phyloP scores from a whole-genome alignment of 2,888 invertebrate genomes.

The Gymnoscelis rufifasciata region DNA sequence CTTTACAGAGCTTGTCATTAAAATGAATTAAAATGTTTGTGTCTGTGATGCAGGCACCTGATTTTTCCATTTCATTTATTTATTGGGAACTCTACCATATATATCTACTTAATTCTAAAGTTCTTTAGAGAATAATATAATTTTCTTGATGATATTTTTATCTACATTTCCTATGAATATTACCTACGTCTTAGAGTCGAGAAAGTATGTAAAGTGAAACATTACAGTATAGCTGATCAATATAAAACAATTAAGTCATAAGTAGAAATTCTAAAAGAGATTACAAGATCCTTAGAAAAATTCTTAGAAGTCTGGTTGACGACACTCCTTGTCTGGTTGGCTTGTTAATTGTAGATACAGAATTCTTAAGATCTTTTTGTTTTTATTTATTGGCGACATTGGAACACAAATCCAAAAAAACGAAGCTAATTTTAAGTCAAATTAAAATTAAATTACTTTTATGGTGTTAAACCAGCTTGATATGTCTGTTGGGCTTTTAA shows the following conservation, averaged over 20 bases:
- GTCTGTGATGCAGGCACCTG: no score
- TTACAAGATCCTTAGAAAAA: slow-evolving; percentile 29
- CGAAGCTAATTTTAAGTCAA: no score
- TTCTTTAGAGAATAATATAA: no score
- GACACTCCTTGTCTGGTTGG: background rate
- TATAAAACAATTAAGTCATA: slow-evolving; percentile 28
- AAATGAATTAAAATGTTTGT: no score
- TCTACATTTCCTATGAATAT: slow-evolving; percentile 11
- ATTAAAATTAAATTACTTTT: no score
- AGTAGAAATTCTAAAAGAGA: slow-evolving; percentile 35
- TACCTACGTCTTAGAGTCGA: slow-evolving; percentile 16
- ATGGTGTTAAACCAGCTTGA: no score
- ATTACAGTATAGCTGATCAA: slow-evolving; percentile 21
- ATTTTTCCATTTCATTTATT: no score
- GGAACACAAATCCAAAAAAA: no score
- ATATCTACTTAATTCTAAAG: no score
- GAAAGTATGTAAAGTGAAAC: slow-evolving; percentile 19
- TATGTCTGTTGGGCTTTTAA: no score
- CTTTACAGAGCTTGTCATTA: no score
- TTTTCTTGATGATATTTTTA: slow-evolving; percentile 14
- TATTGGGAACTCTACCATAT: no score
- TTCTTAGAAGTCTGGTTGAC: slow-evolving; percentile 16
- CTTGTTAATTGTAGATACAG: background rate
- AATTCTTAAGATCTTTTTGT: background rate
- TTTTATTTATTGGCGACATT: background rate